phyloP scores from a whole-genome alignment of 2,797 vertebrate species.

The Scyliorhinus canicula region DNA sequence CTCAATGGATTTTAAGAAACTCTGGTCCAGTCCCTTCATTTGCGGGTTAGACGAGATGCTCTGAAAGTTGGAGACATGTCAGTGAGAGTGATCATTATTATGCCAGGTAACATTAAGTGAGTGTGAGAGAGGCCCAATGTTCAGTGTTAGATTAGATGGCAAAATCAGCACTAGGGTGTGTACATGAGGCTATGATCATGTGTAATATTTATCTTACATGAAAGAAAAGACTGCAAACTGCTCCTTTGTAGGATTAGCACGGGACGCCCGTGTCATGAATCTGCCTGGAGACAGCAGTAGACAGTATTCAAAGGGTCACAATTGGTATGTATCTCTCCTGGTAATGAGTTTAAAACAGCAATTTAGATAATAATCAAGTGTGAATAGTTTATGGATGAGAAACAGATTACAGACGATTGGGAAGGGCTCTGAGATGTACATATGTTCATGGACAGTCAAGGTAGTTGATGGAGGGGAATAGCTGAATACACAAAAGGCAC shows the following conservation, averaged over 20 bases:
- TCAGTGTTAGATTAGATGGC: background rate
- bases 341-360: too few relatives aligned
- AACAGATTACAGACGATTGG: too few relatives aligned
- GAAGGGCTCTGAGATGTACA: too few relatives aligned
- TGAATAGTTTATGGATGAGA: too few relatives aligned
- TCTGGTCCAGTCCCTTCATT: background rate
- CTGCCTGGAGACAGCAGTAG: too few relatives aligned
- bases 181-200: background rate
- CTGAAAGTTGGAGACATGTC: background rate
- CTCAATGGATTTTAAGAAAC: background rate
- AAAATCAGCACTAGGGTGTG: background rate
- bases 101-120: background rate
- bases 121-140: background rate
- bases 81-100: background rate
- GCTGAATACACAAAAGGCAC: too few relatives aligned
- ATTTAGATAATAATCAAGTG: too few relatives aligned
- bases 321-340: too few relatives aligned
- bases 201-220: background rate
- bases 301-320: too few relatives aligned
- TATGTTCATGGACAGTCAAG: too few relatives aligned
- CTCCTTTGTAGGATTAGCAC: background rate
- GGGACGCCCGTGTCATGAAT: too few relatives aligned
- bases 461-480: too few relatives aligned
- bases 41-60: constrained; percentile 11
- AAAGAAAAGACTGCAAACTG: background rate